phyloP scores from a whole-genome alignment of 2,113 vertebrate species.

The Tachuris rubrigastra region DNA sequence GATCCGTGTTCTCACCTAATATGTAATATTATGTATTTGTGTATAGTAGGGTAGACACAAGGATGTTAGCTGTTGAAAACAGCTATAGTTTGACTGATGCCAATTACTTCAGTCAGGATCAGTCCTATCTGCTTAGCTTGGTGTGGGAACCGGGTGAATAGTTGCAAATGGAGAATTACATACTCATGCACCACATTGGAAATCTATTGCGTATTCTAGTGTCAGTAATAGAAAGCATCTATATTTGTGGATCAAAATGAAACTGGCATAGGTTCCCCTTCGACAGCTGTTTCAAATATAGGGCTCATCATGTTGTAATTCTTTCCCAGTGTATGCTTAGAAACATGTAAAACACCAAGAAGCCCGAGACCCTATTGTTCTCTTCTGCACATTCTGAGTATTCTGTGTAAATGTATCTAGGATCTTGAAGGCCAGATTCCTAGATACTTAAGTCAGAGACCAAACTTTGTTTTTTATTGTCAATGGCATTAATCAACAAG shows the following conservation, averaged over 20 bases:
- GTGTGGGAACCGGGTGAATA: slow-evolving; percentile 36
- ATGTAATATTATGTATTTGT: neutral
- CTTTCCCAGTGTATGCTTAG: slow-evolving; percentile 41
- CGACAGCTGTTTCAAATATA: slow-evolving; percentile 62
- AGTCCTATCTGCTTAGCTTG: neutral
- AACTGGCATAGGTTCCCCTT: slow-evolving; percentile 43
- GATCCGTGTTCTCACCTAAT: neutral
- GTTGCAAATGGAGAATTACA: slow-evolving; percentile 44
- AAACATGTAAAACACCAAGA: slow-evolving; percentile 41
- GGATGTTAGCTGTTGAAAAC: slow-evolving; percentile 23
- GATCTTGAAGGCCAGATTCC: slow-evolving; percentile 31
- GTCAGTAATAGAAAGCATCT: slow-evolving; percentile 62
- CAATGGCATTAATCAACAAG: slow-evolving; percentile 30
- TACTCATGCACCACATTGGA: slow-evolving; percentile 24
- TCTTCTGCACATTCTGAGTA: neutral
- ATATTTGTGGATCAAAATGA: slow-evolving; percentile 47
- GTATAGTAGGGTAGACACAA: neutral
- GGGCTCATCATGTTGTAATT: slow-evolving; percentile 52
- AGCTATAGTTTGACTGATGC: neutral
- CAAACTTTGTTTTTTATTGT: slow-evolving; percentile 18
- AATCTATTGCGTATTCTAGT: slow-evolving; percentile 32
- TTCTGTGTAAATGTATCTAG: slow-evolving; percentile 31
- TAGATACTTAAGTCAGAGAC: slow-evolving; percentile 41
- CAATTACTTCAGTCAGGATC: neutral
- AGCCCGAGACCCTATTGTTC: slow-evolving; percentile 34